A percentile compares a stretch with the other conserved stretches of the same genome.
phyloP scores from a whole-genome alignment of 2,113 vertebrate genomes.

The Scartelaos histophorus region DNA sequence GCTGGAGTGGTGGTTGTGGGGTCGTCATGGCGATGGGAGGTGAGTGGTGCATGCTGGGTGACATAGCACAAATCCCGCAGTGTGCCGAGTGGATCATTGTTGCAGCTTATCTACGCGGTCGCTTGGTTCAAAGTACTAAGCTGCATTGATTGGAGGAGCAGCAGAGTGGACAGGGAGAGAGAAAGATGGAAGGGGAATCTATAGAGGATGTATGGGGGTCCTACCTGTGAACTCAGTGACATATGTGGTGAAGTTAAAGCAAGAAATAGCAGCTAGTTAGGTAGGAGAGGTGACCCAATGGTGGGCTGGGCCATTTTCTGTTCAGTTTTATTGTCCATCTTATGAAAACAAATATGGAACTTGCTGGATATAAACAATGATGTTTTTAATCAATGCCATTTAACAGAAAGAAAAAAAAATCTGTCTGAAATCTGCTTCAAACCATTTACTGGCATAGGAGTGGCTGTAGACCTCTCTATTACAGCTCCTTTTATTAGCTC shows the following conservation, averaged over 20 bases:
- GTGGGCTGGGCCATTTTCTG: no score
- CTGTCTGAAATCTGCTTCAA: no score
- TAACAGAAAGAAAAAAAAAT: no score
- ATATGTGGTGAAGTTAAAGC: neutral
- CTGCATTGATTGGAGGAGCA: slow-evolving; percentile 52
- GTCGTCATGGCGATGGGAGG: slow-evolving; percentile 74
- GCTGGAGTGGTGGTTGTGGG: slow-evolving; percentile 37
- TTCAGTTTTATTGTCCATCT: no score
- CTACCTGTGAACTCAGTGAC: neutral
- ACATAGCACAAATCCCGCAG: slow-evolving; percentile 65
- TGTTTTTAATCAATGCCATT: no score
- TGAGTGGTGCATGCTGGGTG: slow-evolving; percentile 60
- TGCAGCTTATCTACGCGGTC: slow-evolving; percentile 33
- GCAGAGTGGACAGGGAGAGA: slow-evolving; percentile 6
- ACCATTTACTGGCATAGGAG: no score
- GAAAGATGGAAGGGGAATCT: slow-evolving; percentile 13
- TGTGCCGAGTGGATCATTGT: slow-evolving; percentile 64
- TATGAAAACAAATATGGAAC: no score
- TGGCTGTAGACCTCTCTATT: no score
- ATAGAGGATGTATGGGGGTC: slow-evolving; percentile 12
- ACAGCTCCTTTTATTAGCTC: no score
- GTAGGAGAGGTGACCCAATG: no score
- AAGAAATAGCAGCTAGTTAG: neutral
- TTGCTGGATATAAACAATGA: no score
- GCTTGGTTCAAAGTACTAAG: slow-evolving; percentile 33